phyloP scores from a whole-genome alignment of 2,113 vertebrate species.

The Numida meleagris region DNA sequence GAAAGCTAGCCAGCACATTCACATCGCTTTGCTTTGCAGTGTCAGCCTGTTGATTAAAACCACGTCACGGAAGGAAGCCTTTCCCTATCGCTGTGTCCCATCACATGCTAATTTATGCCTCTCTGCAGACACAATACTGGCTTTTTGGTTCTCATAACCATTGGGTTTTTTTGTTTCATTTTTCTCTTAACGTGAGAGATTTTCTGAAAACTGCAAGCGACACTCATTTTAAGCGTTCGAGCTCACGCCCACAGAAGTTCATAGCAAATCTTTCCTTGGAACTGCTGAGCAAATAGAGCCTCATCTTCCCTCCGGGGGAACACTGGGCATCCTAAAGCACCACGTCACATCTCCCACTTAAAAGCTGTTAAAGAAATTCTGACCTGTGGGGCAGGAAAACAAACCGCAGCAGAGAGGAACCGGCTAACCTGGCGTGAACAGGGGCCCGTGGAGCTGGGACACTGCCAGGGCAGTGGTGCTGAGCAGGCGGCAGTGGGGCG shows the following conservation, averaged over 20 bases:
- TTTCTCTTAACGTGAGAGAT: neutral
- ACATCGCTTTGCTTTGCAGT: neutral
- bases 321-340: neutral
- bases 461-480: neutral
- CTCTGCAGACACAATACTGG: neutral
- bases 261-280: neutral
- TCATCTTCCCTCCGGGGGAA: neutral
- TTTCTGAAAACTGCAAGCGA: neutral
- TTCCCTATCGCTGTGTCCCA: neutral
- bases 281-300: neutral
- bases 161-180: neutral
- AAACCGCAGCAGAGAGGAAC: slow-evolving; percentile 5
- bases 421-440: slow-evolving; percentile 29
- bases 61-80: neutral
- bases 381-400: neutral
- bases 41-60: neutral
- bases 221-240: neutral
- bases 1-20: neutral
- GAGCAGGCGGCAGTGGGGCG: neutral
- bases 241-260: neutral
- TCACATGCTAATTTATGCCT: neutral
- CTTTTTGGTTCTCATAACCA: neutral
- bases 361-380: slow-evolving; percentile 28
- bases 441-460: neutral
- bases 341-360: neutral